Conservation (phyloP, 2,888 invertebrate genomes). For the Eretmocerus hayati region DNA sequence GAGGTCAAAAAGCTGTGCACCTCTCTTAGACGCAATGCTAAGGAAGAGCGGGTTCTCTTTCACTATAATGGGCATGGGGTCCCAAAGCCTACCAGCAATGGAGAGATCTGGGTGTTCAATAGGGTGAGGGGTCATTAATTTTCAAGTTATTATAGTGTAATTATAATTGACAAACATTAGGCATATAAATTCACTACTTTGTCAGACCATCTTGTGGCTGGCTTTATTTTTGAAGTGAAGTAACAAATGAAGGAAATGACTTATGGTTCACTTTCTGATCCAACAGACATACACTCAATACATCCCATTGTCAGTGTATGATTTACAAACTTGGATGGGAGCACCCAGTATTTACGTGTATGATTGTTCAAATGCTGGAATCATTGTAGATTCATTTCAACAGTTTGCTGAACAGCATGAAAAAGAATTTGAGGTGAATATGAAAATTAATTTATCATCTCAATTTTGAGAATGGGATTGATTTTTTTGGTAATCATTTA, state of each 20-base stretch:
- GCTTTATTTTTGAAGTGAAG: not conserved
- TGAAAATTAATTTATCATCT: not conserved
- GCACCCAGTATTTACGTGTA: slow-evolving; percentile 98
- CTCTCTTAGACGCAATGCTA: slow-evolving; percentile 90
- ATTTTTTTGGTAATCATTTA: slow-evolving; percentile 15
- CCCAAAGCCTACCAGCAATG: slow-evolving; percentile 93
- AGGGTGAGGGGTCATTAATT: too few species aligned
- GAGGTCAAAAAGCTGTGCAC: slow-evolving; percentile 96
- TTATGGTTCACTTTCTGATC: slow-evolving; percentile 1
- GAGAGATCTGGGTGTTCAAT: slow-evolving; percentile 99
- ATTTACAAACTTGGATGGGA: slow-evolving; percentile 99
- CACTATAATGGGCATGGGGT: slow-evolving; percentile 99
- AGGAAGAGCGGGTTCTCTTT: slow-evolving; percentile 95
- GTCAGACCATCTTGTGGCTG: too few species aligned
- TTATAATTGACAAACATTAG: too few species aligned
- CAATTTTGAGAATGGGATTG: not conserved
- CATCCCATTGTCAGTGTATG: slow-evolving; percentile 96
- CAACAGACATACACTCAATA: slow-evolving; percentile 92
- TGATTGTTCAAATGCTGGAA: slow-evolving; percentile 97
- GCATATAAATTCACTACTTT: too few species aligned
- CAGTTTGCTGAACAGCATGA: slow-evolving; percentile 88
- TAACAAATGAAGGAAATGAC: not conserved
- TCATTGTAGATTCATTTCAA: slow-evolving; percentile 86
- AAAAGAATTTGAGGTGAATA: slow-evolving; percentile 63
- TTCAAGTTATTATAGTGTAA: too few species aligned